Evolutionary conservation across 2,797 vertebrate genomes (phyloP), one percentile per base, ranked within the genome.

Genomic region (Kryptolebias ocellatus): DNA sequence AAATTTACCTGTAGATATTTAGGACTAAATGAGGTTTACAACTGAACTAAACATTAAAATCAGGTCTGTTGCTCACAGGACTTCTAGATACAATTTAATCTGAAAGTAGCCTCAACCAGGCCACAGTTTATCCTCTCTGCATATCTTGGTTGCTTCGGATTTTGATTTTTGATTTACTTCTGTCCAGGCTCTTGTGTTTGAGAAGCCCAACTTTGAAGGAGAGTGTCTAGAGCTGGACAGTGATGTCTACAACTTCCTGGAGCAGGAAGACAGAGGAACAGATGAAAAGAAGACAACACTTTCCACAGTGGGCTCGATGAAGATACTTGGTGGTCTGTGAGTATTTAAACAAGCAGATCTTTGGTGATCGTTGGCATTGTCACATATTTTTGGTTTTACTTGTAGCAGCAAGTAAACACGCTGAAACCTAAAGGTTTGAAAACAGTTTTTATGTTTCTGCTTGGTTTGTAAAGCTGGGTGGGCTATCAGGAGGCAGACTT

Each of bases 241-340:
- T 0, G 94, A 96, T 4, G 63, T 95, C 62, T 90, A 87, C 67
- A 88, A 78, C 82, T 74, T 96, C 61, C 52, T 58, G 51, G 84
- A 83, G 31, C 46, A 55, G 8, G 67, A 67, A 31, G 80, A 82
- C 27, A 81, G 81, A 0, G 53, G 70, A 46, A 50, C 16, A 8
- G 69, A 54, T 0, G 18, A 20, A 27, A 73, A 74, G 39, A 90
- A 53, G 72, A 83, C 65, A 56, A 83, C 51, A 0, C 46, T 96
- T 44, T 11, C 74, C 0, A 85, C 94, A 4, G 91, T 97, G 66
- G 96, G 96, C 27, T 99, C 98, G 4, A 60, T 99, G 44, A 97
- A 96, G 92, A 93, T 99, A 10, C 88, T 96, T 0, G 90, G 94
- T 83, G 97, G 98, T 81, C 67, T 99, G 98, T 99, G 88, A 98